phyloP scores from a whole-genome alignment of 2,797 vertebrate genomes.

The Falco columbarius region DNA sequence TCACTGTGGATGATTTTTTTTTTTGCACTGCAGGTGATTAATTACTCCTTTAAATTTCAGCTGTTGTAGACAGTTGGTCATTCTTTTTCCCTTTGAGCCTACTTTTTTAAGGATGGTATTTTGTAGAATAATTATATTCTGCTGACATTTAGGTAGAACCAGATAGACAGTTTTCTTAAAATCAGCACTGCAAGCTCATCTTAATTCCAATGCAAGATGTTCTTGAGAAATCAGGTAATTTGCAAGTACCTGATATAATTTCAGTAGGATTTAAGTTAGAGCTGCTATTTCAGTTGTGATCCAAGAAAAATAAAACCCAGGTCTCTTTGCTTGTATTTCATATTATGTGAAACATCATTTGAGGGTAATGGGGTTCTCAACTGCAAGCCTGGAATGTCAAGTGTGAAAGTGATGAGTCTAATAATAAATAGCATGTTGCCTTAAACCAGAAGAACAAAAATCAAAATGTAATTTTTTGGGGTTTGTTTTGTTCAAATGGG shows the following conservation, averaged over 20 bases:
- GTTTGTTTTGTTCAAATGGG: not conserved
- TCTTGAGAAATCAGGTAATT: not conserved
- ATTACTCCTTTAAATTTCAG: not conserved
- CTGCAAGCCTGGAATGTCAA: not conserved
- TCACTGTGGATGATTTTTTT: not conserved
- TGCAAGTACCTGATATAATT: not conserved
- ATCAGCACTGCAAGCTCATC: not conserved
- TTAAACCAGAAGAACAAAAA: not conserved
- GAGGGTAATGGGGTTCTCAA: not conserved
- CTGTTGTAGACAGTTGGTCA: not conserved
- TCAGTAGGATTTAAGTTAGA: not conserved
- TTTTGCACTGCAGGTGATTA: not conserved
- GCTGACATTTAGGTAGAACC: not conserved
- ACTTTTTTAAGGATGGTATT: not conserved
- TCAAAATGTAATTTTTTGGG: not conserved
- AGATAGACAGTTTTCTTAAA: not conserved
- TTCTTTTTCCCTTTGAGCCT: not conserved
- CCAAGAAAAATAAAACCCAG: slow-evolving; percentile 6
- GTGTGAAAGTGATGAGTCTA: not conserved
- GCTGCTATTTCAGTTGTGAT: slow-evolving; percentile 28
- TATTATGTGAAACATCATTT: not conserved
- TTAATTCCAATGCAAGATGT: not conserved
- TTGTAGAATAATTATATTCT: not conserved
- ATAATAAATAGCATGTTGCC: not conserved
- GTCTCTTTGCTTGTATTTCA: not conserved